phyloP scores from a whole-genome alignment of 2,888 invertebrate genomes.

The Parnassius apollo region DNA sequence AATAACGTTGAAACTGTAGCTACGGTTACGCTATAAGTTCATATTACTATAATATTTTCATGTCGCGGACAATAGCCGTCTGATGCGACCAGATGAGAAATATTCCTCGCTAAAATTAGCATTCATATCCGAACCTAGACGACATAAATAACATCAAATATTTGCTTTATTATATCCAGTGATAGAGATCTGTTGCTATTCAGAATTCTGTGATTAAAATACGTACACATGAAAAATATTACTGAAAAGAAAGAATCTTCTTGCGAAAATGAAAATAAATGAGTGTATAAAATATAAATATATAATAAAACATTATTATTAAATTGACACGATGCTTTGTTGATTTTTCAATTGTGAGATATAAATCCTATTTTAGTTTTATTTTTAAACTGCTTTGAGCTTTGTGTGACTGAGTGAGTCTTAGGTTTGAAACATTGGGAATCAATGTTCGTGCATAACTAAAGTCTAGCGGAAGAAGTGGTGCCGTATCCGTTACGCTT shows the following conservation, averaged over 20 bases:
- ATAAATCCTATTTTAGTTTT: too few relatives aligned
- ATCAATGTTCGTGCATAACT: too few relatives aligned
- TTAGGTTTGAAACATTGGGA: too few relatives aligned
- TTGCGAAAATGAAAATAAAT: not conserved
- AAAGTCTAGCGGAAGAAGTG: too few relatives aligned
- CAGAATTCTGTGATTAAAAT: conserved; percentile 42
- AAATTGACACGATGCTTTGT: too few relatives aligned
- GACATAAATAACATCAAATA: conserved; percentile 68
- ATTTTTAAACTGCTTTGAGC: too few relatives aligned
- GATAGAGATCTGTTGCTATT: conserved; percentile 48
- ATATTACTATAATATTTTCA: conserved; percentile 44
- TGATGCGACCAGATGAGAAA: conserved; percentile 55
- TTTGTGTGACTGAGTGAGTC: too few relatives aligned
- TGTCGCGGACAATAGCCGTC: conserved; percentile 49
- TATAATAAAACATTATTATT: not conserved
- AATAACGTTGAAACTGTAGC: conserved; percentile 11
- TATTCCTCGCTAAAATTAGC: conserved; percentile 69
- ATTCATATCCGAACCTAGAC: conserved; percentile 71
- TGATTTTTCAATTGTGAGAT: too few relatives aligned
- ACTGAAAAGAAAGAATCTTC: conserved; percentile 13
- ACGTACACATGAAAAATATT: conserved; percentile 1
- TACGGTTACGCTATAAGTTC: not conserved
- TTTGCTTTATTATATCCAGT: conserved; percentile 32
- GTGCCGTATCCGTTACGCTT: too few relatives aligned
- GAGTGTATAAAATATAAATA: not conserved